A percentile compares a stretch with the other conserved stretches of the same genome.
phyloP scores from a whole-genome alignment of 2,888 invertebrate species.

The Ophraella communa region DNA sequence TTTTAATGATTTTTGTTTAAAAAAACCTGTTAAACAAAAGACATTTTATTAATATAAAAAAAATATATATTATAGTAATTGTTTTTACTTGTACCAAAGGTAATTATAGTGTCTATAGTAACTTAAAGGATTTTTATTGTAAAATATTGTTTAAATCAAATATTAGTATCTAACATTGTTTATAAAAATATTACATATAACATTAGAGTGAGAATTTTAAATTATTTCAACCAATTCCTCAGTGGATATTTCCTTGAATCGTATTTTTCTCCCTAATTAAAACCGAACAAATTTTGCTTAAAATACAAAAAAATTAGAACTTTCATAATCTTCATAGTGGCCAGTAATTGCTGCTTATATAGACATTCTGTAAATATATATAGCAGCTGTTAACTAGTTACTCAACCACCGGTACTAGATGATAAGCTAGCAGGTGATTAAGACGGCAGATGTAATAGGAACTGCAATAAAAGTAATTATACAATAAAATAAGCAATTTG shows the following conservation, averaged over 20 bases:
- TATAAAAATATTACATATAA: background rate
- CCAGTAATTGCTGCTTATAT: slow-evolving; percentile 3
- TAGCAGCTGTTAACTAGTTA: slow-evolving; percentile 10
- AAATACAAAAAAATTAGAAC: background rate
- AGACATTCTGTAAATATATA: slow-evolving; percentile 4
- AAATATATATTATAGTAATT: too few species aligned
- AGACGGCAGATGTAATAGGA: background rate
- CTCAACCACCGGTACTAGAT: background rate
- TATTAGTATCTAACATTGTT: too few species aligned
- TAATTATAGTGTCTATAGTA: too few species aligned
- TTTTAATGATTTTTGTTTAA: too few species aligned
- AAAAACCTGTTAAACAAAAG: too few species aligned
- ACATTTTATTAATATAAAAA: too few species aligned
- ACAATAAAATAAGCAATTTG: background rate
- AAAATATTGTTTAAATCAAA: too few species aligned
- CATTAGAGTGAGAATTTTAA: background rate
- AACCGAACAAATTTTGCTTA: background rate
- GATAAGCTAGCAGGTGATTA: slow-evolving; percentile 5
- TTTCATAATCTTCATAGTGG: background rate
- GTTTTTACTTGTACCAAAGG: too few species aligned
- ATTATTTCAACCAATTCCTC: background rate
- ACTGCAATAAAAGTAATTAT: slow-evolving; percentile 3
- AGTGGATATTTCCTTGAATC: background rate
- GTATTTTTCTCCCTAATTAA: background rate
- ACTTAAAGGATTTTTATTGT: too few species aligned